A percentile compares a stretch with the other conserved stretches of the same genome.
Evolutionary conservation across 2,113 vertebrate genomes (phyloP).

Genomic region (Jacana jacana): DNA sequence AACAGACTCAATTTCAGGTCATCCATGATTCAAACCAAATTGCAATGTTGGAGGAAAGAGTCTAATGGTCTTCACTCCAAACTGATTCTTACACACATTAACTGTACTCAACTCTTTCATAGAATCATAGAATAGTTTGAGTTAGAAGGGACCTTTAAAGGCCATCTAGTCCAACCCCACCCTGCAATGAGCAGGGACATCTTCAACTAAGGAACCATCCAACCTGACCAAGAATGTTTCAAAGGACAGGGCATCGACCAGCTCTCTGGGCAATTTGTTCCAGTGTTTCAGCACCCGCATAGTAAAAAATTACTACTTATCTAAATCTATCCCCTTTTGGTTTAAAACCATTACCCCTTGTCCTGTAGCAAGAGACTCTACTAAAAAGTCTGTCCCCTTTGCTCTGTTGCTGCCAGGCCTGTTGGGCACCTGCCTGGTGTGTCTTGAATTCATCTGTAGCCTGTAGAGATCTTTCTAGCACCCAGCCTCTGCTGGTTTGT

Average conservation of each 20-base stretch:
- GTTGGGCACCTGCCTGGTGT: not conserved
- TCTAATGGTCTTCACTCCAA: not conserved
- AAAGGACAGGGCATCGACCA: not conserved
- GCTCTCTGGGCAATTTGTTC: not conserved
- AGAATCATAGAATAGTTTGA: not conserved
- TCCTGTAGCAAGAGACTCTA: not conserved
- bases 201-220: not conserved
- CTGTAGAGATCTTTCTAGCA: not conserved
- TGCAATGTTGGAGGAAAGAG: accelerated
- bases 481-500: not conserved
- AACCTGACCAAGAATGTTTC: not conserved
- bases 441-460: not conserved
- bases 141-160: not conserved
- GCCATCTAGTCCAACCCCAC: accelerated
- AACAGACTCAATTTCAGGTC: not conserved
- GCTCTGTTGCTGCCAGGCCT: not conserved
- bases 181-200: not conserved
- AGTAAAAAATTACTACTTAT: not conserved
- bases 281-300: not conserved
- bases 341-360: not conserved
- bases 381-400: not conserved
- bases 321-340: not conserved
- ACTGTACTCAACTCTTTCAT: accelerated
- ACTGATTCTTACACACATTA: not conserved
- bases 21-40: not conserved